phyloP scores from a whole-genome alignment of 1,140 invertebrate genomes.

The Cecropterus lyciades region DNA sequence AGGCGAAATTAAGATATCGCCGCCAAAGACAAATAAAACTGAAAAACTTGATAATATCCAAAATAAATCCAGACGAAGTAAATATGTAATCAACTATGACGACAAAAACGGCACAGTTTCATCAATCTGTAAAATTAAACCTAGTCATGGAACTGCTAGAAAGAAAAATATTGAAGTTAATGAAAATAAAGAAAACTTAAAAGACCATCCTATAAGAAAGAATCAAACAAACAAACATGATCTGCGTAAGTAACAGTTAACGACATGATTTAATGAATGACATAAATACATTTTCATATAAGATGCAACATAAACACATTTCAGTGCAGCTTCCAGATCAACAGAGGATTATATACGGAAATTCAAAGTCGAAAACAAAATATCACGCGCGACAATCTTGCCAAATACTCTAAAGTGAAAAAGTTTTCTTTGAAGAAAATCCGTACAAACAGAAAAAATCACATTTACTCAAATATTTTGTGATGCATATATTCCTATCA shows the following conservation, averaged over 20 bases:
- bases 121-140: constrained; percentile 68
- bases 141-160: constrained; percentile 50
- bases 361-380: constrained; percentile 58
- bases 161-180: constrained; percentile 58
- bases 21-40: constrained; percentile 28
- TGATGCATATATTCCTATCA: constrained; percentile 26
- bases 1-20: not conserved
- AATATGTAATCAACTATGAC: constrained; percentile 79
- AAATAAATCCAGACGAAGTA: constrained; percentile 55
- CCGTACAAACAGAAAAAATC: constrained; percentile 15
- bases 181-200: constrained; percentile 54
- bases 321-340: constrained; percentile 72
- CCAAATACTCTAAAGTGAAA: constrained; percentile 63
- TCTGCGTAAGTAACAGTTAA: constrained; percentile 73
- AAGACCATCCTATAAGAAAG: constrained; percentile 52
- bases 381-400: constrained; percentile 64
- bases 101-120: constrained; percentile 80
- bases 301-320: constrained; percentile 70
- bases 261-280: constrained; percentile 63
- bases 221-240: constrained; percentile 63
- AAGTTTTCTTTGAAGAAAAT: constrained; percentile 4
- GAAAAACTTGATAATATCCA: constrained; percentile 37
- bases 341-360: constrained; percentile 52
- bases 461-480: constrained; percentile 44
- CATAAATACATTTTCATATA: constrained; percentile 52